A percentile compares a stretch with the other conserved stretches of the same genome.
Conservation (phyloP, 2,888 invertebrate species). For the Drosophila yooni region DNA sequence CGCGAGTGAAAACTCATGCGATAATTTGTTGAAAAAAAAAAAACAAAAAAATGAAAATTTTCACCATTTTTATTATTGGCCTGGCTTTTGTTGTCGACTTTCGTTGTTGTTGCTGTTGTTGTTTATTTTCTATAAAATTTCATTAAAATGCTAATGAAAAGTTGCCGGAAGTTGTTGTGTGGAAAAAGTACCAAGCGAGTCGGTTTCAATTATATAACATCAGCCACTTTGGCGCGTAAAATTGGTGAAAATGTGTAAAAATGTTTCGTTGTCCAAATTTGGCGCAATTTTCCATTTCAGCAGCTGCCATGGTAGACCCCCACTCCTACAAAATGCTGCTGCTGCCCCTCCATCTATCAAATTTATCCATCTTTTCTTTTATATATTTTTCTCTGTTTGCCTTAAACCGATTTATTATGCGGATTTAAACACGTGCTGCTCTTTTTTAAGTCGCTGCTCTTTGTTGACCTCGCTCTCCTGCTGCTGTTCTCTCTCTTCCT, state of each 20-base stretch:
- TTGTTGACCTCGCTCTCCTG: slow-evolving; percentile 10
- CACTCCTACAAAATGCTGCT: not conserved
- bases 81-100: slow-evolving; percentile 60
- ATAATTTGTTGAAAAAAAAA: slow-evolving; percentile 75
- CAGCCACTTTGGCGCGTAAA: slow-evolving; percentile 47
- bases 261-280: slow-evolving; percentile 33
- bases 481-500: not conserved
- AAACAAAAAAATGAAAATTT: slow-evolving; percentile 67
- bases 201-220: slow-evolving; percentile 68
- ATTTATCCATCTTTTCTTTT: not conserved
- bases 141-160: slow-evolving; percentile 80
- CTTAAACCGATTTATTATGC: slow-evolving; percentile 44
- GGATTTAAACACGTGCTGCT: slow-evolving; percentile 60
- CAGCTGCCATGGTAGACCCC: slow-evolving; percentile 24
- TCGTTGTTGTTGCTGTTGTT: slow-evolving; percentile 30
- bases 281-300: slow-evolving; percentile 53
- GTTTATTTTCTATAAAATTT: slow-evolving; percentile 65
- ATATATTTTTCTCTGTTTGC: slow-evolving; percentile 1
- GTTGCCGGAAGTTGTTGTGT: slow-evolving; percentile 65
- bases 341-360: not conserved
- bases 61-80: slow-evolving; percentile 76
- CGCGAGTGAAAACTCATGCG: slow-evolving; percentile 80
- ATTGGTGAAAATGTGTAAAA: slow-evolving; percentile 50
- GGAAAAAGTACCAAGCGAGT: slow-evolving; percentile 59
- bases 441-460: slow-evolving; percentile 32